Evolutionary conservation across 2,113 vertebrate species (phyloP).

Genomic region (Vulpes ferrilata): DNA sequence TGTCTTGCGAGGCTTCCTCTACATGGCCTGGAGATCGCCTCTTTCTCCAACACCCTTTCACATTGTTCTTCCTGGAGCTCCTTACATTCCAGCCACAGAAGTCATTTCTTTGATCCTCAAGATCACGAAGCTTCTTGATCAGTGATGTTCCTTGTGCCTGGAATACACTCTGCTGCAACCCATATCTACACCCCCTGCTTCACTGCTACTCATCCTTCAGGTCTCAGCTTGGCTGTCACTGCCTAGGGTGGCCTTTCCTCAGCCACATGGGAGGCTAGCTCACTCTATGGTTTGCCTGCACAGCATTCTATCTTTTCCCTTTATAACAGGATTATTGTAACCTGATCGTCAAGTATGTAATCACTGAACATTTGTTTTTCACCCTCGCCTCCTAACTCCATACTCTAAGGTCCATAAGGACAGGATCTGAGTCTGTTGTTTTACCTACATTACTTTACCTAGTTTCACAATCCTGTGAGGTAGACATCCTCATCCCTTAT

Average conservation of each 20-base stretch:
- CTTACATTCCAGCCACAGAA: not conserved
- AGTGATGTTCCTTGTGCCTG: not conserved
- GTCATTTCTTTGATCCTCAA: slow-evolving; percentile 15
- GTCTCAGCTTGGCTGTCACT: not conserved
- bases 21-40: not conserved
- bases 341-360: not conserved
- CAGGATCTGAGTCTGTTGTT: not conserved
- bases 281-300: not conserved
- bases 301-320: not conserved
- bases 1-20: not conserved
- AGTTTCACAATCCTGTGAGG: not conserved
- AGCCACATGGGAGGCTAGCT: not conserved
- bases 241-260: not conserved
- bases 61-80: not conserved
- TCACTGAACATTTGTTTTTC: not conserved
- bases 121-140: not conserved
- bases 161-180: not conserved
- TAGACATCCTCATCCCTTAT: not conserved
- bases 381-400: not conserved
- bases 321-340: not conserved
- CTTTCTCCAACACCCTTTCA: not conserved
- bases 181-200: not conserved
- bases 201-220: not conserved
- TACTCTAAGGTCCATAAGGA: not conserved
- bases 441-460: not conserved